phyloP scores from a whole-genome alignment of 2,888 invertebrate genomes.

The Lasioglossum calceatum region DNA sequence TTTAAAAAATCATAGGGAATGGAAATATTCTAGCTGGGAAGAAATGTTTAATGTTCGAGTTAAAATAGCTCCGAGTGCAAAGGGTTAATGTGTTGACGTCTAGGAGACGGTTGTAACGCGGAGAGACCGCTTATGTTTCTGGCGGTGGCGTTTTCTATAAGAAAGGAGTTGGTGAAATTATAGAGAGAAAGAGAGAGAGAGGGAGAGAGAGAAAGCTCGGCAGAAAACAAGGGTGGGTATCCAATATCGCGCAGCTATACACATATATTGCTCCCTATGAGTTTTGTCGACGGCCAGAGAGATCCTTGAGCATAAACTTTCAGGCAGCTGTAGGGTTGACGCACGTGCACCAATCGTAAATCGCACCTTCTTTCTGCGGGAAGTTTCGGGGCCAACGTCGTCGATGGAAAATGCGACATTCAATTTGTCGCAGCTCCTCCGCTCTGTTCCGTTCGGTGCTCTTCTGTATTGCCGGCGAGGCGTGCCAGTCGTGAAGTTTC shows the following conservation, averaged over 20 bases:
- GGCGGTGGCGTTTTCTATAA: not conserved
- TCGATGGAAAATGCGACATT: slow-evolving; percentile 69
- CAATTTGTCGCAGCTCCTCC: slow-evolving; percentile 66
- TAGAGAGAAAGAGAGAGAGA: not conserved
- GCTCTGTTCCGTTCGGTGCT: not conserved
- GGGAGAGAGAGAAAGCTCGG: not conserved
- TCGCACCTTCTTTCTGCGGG: slow-evolving; percentile 59
- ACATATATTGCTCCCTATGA: slow-evolving; percentile 36
- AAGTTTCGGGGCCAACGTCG: slow-evolving; percentile 60
- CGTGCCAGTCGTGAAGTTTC: slow-evolving; percentile 32
- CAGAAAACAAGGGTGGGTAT: slow-evolving; percentile 49
- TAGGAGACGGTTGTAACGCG: not conserved
- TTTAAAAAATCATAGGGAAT: no score
- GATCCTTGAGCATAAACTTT: slow-evolving; percentile 60
- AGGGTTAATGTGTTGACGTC: not conserved
- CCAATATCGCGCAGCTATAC: slow-evolving; percentile 8
- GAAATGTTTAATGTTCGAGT: no score
- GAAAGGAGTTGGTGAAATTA: not conserved
- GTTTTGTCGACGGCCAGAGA: slow-evolving; percentile 54
- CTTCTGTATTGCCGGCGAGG: not conserved
- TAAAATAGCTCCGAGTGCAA: no score
- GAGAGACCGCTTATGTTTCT: not conserved
- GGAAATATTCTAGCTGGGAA: no score
- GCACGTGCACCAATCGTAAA: slow-evolving; percentile 74
- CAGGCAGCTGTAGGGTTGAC: slow-evolving; percentile 59